Base-by-base conservation (phyloP, 2,797 vertebrate species). In the Kryptopterus vitreolus region DNA sequence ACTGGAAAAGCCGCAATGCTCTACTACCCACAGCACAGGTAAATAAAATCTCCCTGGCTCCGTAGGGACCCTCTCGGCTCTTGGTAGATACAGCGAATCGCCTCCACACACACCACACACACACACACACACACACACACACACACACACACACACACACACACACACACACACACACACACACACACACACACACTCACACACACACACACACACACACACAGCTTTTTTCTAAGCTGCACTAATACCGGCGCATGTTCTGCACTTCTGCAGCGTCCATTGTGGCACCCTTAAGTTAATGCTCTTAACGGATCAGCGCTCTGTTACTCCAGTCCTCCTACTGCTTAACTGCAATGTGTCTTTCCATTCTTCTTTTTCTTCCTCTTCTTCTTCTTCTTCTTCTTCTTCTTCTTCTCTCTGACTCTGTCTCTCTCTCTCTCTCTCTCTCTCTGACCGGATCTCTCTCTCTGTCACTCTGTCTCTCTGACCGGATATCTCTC, bases 1-100 rank as follows among this genome's bases (percentile, higher is more conserved):
- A 43, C 38, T 7, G 38, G 38, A 43, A 55, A 46, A 74, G n/a
- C 29, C 11, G 75, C 81, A 81, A 82, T 78, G 82, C 83, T 77
- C 76, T 73, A 68, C 50, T 79, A 81, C 65, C 71, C 66, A 82
- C 59, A 82, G 81, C 77, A 81, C 20, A 81, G 50, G 83, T 86
- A 86, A 86, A 84, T 86, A 86, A 84, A 79, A 13, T 15, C 66
- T 20, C 48, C 3, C 3, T 5, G 46, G 33, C 66, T 55, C 74
- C 80, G 63, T 2, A 31, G 75, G 66, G 80, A 76, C 46, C 35
- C 3, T 29, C 33, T 29, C 12, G 5, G 57, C 33, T 46, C 22
- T 50, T 11, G 26, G 43, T 53, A 26, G 43, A 69, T 22, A 22
- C 2, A 4, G 7, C 13, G 26, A 35, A 81, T 38, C 61, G 26